Evolutionary conservation across 2,797 vertebrate species (phyloP).

Genomic region (Pyrocephalus nanus): DNA sequence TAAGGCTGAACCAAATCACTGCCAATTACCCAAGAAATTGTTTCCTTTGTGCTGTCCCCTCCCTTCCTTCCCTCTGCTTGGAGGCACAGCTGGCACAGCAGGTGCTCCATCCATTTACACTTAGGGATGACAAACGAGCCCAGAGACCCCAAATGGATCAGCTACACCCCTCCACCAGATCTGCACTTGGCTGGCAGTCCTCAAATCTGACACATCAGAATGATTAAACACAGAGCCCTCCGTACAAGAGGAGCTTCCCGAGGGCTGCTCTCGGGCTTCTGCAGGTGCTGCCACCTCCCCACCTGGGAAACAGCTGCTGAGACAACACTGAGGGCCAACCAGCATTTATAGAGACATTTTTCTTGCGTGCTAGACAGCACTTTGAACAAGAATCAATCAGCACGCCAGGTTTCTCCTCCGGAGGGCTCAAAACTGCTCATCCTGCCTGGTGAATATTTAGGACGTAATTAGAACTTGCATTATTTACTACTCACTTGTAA

Average conservation of each 20-base stretch:
- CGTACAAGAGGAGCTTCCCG: neutral
- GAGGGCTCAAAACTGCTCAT: neutral
- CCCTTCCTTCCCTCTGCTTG: neutral
- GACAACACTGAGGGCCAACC: neutral
- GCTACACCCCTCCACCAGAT: neutral
- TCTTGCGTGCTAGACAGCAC: neutral
- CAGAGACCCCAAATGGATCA: neutral
- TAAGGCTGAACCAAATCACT: neutral
- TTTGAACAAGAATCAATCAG: conserved; percentile 8
- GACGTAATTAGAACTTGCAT: neutral
- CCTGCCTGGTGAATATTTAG: neutral
- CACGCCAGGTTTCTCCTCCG: neutral
- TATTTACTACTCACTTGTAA: neutral
- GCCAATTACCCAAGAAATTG: neutral
- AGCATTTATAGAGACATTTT: neutral
- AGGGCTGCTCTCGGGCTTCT: neutral
- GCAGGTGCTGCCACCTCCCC: neutral
- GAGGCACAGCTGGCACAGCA: conserved; percentile 7
- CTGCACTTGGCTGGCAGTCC: neutral
- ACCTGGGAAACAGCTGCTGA: conserved; percentile 1
- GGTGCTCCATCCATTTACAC: neutral
- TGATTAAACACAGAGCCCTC: neutral
- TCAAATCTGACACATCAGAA: neutral
- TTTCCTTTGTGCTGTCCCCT: neutral
- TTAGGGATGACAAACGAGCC: neutral